These are phyloP conservation scores for Styela clava DNA, from an alignment of 23 tunicate genomes.

Conservation along the genomic window DNA sequence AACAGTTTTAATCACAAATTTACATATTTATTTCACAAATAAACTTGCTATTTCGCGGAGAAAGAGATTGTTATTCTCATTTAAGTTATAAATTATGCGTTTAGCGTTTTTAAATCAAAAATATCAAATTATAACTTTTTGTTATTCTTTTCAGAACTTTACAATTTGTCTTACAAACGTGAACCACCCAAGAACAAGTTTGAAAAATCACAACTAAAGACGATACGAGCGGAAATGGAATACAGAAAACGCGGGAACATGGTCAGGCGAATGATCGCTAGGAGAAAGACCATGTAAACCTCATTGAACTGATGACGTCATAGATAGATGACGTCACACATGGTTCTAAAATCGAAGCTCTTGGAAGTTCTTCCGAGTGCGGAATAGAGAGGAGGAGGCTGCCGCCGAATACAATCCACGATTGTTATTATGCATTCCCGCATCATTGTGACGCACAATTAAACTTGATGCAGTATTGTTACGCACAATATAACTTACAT, in stretches of 20 bases:
- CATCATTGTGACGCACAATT: background rate
- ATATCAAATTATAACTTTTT: background rate
- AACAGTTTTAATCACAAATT: too few species aligned
- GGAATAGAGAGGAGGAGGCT: background rate
- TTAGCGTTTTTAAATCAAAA: too few species aligned
- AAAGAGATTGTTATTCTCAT: too few species aligned
- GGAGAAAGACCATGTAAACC: conserved; percentile 42
- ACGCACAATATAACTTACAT: background rate
- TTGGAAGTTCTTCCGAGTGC: background rate
- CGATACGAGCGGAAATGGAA: conserved; percentile 43
- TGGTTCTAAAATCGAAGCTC: background rate
- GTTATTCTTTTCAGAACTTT: conserved; percentile 55
- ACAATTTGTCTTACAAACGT: conserved; percentile 83
- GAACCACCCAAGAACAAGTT: conserved; percentile 88
- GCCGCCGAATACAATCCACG: background rate
- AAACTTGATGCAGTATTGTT: background rate
- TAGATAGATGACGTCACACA: background rate
- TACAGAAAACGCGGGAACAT: conserved; percentile 32
- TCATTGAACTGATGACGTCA: background rate
- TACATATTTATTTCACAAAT: too few species aligned
- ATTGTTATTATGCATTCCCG: background rate
- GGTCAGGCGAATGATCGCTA: conserved; percentile 27
- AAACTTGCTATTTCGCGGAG: too few species aligned
- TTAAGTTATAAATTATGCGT: too few species aligned
- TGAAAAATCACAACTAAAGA: conserved; percentile 76